phyloP scores from a whole-genome alignment of 2,797 vertebrate genomes.

The Phoebastria nigripes region DNA sequence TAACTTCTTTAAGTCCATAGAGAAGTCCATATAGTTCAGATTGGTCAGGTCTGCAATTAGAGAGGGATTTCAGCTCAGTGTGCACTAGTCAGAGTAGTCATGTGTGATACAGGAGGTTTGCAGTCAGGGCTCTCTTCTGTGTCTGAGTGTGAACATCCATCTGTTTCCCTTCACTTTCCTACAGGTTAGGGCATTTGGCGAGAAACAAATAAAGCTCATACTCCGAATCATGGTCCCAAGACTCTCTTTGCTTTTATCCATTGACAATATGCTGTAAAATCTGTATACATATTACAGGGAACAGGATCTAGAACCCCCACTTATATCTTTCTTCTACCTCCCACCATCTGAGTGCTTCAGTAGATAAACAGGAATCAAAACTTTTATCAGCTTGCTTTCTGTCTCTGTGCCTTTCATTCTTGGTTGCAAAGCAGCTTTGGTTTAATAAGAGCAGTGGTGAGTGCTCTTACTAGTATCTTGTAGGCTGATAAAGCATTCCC shows the following conservation, averaged over 20 bases:
- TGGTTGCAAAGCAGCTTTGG: not conserved
- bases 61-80: not conserved
- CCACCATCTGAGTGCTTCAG: not conserved
- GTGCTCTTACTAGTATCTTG: not conserved
- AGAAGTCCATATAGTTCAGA: not conserved
- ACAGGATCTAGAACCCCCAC: not conserved
- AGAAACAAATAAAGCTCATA: not conserved
- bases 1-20: not conserved
- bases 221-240: not conserved
- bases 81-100: not conserved
- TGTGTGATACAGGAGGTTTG: not conserved
- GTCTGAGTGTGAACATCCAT: not conserved
- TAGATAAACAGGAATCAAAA: not conserved
- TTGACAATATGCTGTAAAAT: not conserved
- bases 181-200: not conserved
- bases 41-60: not conserved
- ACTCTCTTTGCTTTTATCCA: not conserved
- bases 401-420: not conserved
- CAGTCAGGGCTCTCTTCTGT: accelerated
- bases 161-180: not conserved
- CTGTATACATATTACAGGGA: not conserved
- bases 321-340: not conserved
- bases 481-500: not conserved
- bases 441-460: not conserved
- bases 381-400: not conserved